Percentiles rank a stretch among this genome's conserved stretches.
phyloP scores from a whole-genome alignment of 2,888 invertebrate species.

The Poecilobothrus nobilitatus region DNA sequence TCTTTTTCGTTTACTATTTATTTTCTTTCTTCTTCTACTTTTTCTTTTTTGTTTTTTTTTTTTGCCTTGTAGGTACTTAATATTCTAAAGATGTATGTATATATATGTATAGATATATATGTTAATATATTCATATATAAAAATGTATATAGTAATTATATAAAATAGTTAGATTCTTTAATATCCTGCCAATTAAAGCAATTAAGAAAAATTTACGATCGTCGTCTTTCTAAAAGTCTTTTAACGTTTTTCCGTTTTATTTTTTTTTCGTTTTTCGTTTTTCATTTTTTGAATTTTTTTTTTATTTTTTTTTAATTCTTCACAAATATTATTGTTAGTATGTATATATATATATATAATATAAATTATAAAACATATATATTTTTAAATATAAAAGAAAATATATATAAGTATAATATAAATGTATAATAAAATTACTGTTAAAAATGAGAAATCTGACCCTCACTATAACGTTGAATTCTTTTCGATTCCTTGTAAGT shows the following conservation, averaged over 20 bases:
- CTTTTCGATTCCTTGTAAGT: too few relatives aligned
- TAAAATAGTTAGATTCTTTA: conserved; percentile 1
- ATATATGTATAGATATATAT: background rate
- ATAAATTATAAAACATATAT: background rate
- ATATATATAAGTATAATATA: too few relatives aligned
- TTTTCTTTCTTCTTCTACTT: too few relatives aligned
- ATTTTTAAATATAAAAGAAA: too few relatives aligned
- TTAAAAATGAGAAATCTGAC: too few relatives aligned
- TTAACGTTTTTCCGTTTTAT: background rate
- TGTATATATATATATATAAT: background rate
- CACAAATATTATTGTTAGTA: too few relatives aligned
- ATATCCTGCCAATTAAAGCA: conserved; percentile 6
- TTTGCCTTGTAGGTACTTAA: too few relatives aligned
- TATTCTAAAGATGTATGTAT: background rate
- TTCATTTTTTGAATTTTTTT: too few relatives aligned
- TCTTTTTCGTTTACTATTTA: too few relatives aligned
- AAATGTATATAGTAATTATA: background rate
- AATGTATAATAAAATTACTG: too few relatives aligned
- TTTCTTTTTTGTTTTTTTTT: too few relatives aligned
- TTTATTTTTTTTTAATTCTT: background rate
- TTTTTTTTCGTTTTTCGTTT: background rate
- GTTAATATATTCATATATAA: background rate
- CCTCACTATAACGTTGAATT: too few relatives aligned
- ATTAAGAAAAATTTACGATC: conserved; percentile 1
- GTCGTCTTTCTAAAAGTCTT: background rate